Percentiles rank a stretch among this genome's conserved stretches.
phyloP scores from a whole-genome alignment of 2,113 vertebrate species.

The Hystrix brachyura region DNA sequence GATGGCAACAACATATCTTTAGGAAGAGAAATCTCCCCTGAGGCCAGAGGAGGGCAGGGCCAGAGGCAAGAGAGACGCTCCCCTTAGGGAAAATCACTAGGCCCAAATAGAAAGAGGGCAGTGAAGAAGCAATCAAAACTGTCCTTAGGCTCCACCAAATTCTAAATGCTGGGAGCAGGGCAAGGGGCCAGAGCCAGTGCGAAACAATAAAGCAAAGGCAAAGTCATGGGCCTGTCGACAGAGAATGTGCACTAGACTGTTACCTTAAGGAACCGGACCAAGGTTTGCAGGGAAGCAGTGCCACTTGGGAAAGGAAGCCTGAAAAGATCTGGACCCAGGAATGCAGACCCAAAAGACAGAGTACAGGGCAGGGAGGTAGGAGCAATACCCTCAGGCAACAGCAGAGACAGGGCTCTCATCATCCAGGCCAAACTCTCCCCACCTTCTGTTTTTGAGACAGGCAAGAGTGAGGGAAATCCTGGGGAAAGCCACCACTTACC shows the following conservation, averaged over 20 bases:
- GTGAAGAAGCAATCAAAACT: background rate
- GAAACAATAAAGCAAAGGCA: background rate
- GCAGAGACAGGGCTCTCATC: background rate
- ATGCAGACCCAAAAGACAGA: background rate
- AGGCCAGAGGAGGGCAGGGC: background rate
- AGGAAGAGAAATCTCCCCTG: background rate
- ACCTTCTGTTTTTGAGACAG: background rate
- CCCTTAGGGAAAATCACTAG: background rate
- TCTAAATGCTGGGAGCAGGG: background rate
- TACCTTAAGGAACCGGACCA: background rate
- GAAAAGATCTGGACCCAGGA: background rate
- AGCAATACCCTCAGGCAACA: background rate
- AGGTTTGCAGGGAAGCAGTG: background rate
- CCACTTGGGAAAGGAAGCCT: background rate
- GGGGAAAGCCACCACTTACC: constrained; percentile 89
- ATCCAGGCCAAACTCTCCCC: background rate
- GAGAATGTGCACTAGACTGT: background rate
- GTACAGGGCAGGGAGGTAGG: background rate
- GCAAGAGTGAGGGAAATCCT: background rate
- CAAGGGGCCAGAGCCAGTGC: background rate
- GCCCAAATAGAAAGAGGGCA: background rate
- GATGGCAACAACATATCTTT: background rate
- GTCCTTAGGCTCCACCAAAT: background rate
- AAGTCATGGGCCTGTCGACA: background rate
- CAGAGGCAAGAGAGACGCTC: background rate